Conservation (phyloP, 64 coral and sea anemone species). For the Montipora efflorescens region DNA sequence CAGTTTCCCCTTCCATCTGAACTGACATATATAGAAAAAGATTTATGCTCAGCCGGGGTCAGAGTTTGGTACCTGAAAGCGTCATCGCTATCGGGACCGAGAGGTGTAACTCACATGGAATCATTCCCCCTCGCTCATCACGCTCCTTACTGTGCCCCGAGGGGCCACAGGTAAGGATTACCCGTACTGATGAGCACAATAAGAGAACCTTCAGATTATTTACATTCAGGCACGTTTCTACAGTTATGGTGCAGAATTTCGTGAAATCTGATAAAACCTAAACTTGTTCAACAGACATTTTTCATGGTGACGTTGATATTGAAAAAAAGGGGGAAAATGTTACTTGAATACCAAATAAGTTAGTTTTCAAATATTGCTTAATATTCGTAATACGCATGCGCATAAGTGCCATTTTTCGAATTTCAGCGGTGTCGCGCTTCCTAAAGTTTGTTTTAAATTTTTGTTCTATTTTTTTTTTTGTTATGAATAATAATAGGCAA, state of each 20-base stretch:
- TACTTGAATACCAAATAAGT: too few species aligned
- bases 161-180: conserved; percentile 94
- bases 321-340: too few species aligned
- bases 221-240: background rate
- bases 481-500: too few species aligned
- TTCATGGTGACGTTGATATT: too few species aligned
- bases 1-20: too few species aligned
- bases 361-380: too few species aligned
- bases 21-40: too few species aligned
- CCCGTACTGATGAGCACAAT: conserved; percentile 90
- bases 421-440: background rate
- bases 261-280: background rate
- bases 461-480: too few species aligned
- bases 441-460: too few species aligned
- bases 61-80: conserved; percentile 50
- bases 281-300: background rate
- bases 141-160: conserved; percentile 83
- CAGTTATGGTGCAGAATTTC: background rate
- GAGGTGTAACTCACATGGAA: conserved; percentile 83
- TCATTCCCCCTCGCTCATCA: conserved; percentile 89
- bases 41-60: conserved; percentile 47
- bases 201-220: background rate
- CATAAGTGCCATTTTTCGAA: background rate
- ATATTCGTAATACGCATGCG: conserved; percentile 1
- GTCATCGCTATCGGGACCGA: conserved; percentile 67